Conservation (phyloP, 1,140 invertebrate genomes). For the Brachionus rubens region DNA sequence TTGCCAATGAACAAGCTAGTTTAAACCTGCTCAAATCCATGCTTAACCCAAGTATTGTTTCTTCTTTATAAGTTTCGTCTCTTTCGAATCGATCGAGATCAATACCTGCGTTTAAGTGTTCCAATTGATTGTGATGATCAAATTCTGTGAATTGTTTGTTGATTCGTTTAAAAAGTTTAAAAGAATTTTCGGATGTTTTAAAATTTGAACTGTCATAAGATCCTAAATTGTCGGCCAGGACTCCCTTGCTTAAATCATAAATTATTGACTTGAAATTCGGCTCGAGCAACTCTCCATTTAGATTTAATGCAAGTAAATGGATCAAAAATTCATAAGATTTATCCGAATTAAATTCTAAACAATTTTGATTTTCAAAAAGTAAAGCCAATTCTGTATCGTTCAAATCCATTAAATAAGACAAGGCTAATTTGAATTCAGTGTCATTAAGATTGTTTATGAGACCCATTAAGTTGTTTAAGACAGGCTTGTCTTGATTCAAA, state of each 20-base stretch:
- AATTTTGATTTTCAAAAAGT: background rate
- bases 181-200: background rate
- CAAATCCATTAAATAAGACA: conserved; percentile 13
- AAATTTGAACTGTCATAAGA: background rate
- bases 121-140: conserved; percentile 31
- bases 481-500: background rate
- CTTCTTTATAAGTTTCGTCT: conserved; percentile 40
- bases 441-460: background rate
- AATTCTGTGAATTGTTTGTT: background rate
- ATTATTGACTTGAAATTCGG: background rate
- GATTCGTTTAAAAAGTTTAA: conserved; percentile 5
- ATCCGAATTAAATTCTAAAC: background rate
- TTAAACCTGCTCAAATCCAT: conserved; percentile 27
- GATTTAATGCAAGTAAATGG: conserved; percentile 4
- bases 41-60: conserved; percentile 15
- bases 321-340: conserved; percentile 33
- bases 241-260: background rate
- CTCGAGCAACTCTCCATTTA: background rate
- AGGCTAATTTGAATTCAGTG: background rate
- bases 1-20: conserved; percentile 32
- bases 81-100: conserved; percentile 35
- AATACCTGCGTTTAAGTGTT: conserved; percentile 28
- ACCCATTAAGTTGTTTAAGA: background rate
- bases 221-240: background rate
- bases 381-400: background rate